Conservation (phyloP, 2,797 vertebrate genomes). For the Silurus aristotelis region DNA sequence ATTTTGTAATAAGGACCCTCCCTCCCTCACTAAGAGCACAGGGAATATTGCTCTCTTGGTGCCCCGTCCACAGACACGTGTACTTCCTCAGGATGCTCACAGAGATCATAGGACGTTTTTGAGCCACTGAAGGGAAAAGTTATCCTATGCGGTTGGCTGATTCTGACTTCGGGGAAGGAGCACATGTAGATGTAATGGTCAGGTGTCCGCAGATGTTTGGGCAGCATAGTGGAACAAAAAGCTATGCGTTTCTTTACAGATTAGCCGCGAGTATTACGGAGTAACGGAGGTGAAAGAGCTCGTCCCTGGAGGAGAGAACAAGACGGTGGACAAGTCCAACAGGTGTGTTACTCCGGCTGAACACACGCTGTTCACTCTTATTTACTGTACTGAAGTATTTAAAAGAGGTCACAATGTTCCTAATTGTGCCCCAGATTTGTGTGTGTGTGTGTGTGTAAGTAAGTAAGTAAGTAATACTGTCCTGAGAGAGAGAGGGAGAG, state of each 20-base stretch:
- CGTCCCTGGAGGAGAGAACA: conserved; percentile 84
- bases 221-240: too few species aligned
- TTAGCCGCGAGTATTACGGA: conserved; percentile 93
- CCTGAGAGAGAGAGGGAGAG: too few species aligned
- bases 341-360: conserved; percentile 70
- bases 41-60: neutral
- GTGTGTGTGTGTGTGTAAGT: too few species aligned
- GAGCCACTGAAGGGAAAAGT: neutral
- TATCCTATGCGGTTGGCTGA: too few species aligned
- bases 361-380: neutral
- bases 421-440: neutral
- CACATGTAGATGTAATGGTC: neutral
- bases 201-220: neutral
- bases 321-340: conserved; percentile 86
- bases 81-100: neutral
- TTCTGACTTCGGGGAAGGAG: neutral
- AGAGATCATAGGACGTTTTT: neutral
- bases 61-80: neutral
- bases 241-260: conserved; percentile 70
- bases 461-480: too few species aligned
- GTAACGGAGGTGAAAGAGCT: conserved; percentile 89
- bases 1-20: too few species aligned
- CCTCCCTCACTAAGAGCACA: neutral
- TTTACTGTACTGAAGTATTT: neutral
- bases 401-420: neutral